Evolutionary conservation across 2,113 vertebrate genomes (phyloP).

Genomic region (Etheostoma cragini): DNA sequence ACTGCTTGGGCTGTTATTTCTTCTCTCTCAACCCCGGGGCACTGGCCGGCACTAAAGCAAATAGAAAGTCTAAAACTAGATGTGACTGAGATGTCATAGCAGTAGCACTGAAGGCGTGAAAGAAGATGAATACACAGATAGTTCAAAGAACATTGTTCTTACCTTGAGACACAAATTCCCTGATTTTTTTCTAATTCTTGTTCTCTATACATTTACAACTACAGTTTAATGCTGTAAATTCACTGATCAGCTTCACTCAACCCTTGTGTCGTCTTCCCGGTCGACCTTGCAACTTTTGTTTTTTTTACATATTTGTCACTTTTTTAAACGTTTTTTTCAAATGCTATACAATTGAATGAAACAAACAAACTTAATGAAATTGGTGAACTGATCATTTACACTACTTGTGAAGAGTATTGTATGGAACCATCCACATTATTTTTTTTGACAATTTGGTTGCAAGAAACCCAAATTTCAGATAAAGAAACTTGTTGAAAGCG

Average conservation of each 20-base stretch:
- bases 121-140: conserved; percentile 21
- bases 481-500: too few species aligned
- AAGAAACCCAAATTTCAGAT: too few species aligned
- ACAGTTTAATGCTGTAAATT: not conserved
- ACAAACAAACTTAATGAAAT: too few species aligned
- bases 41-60: conserved; percentile 51
- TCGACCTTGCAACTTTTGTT: too few species aligned
- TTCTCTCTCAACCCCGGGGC: conserved; percentile 51
- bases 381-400: too few species aligned
- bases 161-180: not conserved
- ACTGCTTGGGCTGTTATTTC: conserved; percentile 47
- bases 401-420: too few species aligned
- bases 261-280: too few species aligned
- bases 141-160: conserved; percentile 7
- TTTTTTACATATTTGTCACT: too few species aligned
- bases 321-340: too few species aligned
- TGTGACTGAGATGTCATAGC: conserved; percentile 38
- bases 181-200: not conserved
- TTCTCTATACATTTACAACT: not conserved
- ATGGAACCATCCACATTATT: too few species aligned
- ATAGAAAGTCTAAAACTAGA: conserved; percentile 53
- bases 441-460: too few species aligned
- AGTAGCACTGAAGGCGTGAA: conserved; percentile 16
- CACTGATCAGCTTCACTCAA: not conserved
- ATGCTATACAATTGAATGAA: too few species aligned